These are phyloP conservation scores for Saxidomus purpurata DNA, from an alignment of 1,140 invertebrate species.

Conservation along the genomic window DNA sequence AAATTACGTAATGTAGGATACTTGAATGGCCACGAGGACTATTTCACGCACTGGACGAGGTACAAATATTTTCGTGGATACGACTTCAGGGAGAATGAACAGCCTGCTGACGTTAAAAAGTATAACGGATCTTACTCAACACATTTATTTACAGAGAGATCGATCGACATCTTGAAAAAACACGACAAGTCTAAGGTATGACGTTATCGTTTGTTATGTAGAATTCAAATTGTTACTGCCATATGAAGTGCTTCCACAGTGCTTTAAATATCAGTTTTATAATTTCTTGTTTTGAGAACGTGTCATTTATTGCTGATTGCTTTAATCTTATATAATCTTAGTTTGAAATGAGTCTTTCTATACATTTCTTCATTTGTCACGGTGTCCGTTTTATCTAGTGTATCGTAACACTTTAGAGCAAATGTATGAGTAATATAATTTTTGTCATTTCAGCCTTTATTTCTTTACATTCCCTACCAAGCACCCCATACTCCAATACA, in stretches of 20 bases:
- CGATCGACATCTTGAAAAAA: constrained; percentile 71
- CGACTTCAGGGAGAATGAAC: constrained; percentile 69
- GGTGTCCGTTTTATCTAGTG: no score
- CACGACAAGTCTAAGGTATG: constrained; percentile 72
- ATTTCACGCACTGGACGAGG: constrained; percentile 71
- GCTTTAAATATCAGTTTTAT: no score
- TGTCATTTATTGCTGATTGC: no score
- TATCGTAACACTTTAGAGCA: no score
- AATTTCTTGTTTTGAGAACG: no score
- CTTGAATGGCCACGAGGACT: constrained; percentile 73
- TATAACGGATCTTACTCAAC: constrained; percentile 78
- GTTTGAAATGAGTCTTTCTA: no score
- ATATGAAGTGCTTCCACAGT: neutral
- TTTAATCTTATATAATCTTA: no score
- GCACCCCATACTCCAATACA: constrained; percentile 80
- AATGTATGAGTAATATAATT: no score
- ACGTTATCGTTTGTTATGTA: neutral
- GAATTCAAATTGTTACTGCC: neutral
- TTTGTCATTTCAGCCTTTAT: constrained; percentile 75
- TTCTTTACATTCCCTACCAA: constrained; percentile 81
- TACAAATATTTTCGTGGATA: constrained; percentile 67
- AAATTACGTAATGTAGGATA: no score
- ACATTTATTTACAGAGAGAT: constrained; percentile 74
- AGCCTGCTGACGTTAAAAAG: constrained; percentile 46
- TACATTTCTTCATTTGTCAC: no score